phyloP scores from a whole-genome alignment of 1,140 invertebrate genomes.

The Drosophila truncata region DNA sequence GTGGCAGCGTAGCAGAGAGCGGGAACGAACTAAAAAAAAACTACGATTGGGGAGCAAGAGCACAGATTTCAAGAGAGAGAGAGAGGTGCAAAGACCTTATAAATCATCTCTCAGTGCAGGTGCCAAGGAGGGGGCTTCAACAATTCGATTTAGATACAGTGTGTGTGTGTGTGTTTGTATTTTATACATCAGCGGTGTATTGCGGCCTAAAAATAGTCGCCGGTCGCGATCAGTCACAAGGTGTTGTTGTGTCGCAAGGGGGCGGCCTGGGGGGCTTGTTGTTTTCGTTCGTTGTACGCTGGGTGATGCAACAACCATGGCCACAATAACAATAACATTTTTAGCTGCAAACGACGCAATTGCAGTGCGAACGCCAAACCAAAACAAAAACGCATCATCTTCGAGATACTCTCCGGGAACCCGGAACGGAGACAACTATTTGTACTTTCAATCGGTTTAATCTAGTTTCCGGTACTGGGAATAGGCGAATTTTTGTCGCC shows the following conservation, averaged over 20 bases:
- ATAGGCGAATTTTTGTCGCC: slow-evolving; percentile 66
- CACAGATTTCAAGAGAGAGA: slow-evolving; percentile 7
- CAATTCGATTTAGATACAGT: slow-evolving; percentile 27
- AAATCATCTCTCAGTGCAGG: slow-evolving; percentile 58
- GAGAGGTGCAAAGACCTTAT: slow-evolving; percentile 77
- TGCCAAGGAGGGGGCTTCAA: slow-evolving; percentile 9
- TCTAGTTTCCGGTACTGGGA: slow-evolving; percentile 57
- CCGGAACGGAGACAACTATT: slow-evolving; percentile 7
- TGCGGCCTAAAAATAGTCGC: slow-evolving; percentile 68
- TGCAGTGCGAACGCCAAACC: slow-evolving; percentile 70
- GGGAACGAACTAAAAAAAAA: slow-evolving; percentile 42
- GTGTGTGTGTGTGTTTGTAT: not conserved
- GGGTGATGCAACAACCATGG: slow-evolving; percentile 74
- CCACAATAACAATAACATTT: slow-evolving; percentile 34
- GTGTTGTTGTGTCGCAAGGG: slow-evolving; percentile 8
- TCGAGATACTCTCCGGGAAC: not conserved
- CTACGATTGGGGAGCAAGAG: slow-evolving; percentile 32
- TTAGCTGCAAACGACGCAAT: slow-evolving; percentile 56
- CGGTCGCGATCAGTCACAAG: slow-evolving; percentile 45
- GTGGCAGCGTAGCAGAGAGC: slow-evolving; percentile 23
- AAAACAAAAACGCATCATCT: slow-evolving; percentile 70
- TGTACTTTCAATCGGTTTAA: slow-evolving; percentile 39
- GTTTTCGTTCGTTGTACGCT: slow-evolving; percentile 54
- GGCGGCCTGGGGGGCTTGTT: slow-evolving; percentile 26
- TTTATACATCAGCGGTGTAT: slow-evolving; percentile 11